Evolutionary conservation across 1,140 invertebrate genomes (phyloP), one percentile per base, ranked within the genome.

Genomic region (Drosophila pachea): DNA sequence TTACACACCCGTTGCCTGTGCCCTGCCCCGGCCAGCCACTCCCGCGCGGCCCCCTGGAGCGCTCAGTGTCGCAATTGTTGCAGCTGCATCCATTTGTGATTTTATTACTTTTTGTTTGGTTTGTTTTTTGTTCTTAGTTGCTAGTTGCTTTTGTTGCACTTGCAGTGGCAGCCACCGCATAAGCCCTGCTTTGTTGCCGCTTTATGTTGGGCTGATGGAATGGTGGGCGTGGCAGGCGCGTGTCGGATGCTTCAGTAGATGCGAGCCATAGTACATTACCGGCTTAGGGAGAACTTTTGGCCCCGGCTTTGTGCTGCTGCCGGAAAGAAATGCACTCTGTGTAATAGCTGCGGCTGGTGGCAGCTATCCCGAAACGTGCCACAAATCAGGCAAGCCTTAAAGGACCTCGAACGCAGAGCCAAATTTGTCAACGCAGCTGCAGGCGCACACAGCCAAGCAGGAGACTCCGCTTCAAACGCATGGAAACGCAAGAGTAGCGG

Each of bases 81-180:
- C 81, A 73, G 78, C 72, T 76, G 62, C 76, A 76, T 86, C 76
- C 76, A 86, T 84, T 84, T 86, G 60, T 59, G 73, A 86, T 86
- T 86, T 84, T 84, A 86, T 84, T 86, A 84, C 73, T 74, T 74
- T 81, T 74, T 63, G 63, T 65, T 36, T 55, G 50, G 29, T 36
- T 48, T 64, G 59, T 45, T 58, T 43, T 59, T 45, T 40, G 54
- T 14, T 43, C n/a, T n/a, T 43, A 12, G 12, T 16, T 43, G 40
- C 12, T 43, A 14, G 14, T 43, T 22, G 22, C 22, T 22, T 22
- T 22, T 22, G 22, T 22, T 22, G 22, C 22, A 22, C 22, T 22
- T 3, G 22, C 12, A 32, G 63, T 61, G 11, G 54, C 35, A 65
- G 67, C 48, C 72, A 63, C 54, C 76, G 69, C 56, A 74, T 72